phyloP scores from a whole-genome alignment of 2,113 vertebrate species.

The Donacobius atricapilla region DNA sequence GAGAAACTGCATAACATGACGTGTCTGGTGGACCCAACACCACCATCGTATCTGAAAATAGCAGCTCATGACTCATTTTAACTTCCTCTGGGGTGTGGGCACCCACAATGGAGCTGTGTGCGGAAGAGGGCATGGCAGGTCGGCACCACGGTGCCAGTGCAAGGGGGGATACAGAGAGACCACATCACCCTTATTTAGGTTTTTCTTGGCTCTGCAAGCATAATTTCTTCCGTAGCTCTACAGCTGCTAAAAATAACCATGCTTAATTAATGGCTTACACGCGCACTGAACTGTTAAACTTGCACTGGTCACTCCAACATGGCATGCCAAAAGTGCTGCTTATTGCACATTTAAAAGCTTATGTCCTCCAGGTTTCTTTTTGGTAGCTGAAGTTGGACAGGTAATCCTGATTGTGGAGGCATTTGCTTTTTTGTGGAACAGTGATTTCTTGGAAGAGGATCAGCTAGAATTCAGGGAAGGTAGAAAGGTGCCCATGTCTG shows the following conservation, averaged over 20 bases:
- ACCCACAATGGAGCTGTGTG: neutral
- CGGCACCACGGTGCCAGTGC: neutral
- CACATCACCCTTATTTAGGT: neutral
- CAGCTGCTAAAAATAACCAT: neutral
- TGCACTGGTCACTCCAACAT: neutral
- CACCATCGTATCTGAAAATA: fast-evolving
- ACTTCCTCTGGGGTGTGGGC: neutral
- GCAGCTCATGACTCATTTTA: neutral
- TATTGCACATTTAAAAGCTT: neutral
- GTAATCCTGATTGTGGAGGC: neutral
- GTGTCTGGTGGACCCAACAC: neutral
- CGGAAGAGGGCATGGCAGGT: neutral
- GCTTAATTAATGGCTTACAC: neutral
- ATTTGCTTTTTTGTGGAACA: neutral
- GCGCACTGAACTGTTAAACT: neutral
- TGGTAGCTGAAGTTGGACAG: neutral
- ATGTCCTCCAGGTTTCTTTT: neutral
- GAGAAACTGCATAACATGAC: neutral
- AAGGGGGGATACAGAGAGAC: neutral
- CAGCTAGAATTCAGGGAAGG: neutral
- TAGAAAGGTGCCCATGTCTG: neutral
- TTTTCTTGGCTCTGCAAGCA: neutral
- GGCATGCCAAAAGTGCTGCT: neutral
- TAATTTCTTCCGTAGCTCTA: neutral
- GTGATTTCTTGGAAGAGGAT: neutral